phyloP scores from a whole-genome alignment of 2,888 invertebrate genomes.

The Rutpela maculata region DNA sequence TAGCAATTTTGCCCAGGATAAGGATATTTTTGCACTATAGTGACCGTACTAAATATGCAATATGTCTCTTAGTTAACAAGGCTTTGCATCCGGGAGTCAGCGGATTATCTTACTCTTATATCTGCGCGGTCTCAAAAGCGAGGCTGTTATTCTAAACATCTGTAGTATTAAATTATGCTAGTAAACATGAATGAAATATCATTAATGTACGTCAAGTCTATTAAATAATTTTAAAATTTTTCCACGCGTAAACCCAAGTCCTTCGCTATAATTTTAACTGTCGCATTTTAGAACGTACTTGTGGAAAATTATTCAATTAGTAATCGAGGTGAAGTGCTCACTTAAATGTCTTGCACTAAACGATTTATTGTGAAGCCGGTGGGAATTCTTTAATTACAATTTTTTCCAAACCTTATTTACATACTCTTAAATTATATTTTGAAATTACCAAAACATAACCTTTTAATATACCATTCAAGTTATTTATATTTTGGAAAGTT shows the following conservation, averaged over 20 bases:
- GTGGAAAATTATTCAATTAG: background rate
- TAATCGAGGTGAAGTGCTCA: background rate
- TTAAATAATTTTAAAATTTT: background rate
- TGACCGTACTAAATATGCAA: too few species aligned
- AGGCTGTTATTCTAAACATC: too few species aligned
- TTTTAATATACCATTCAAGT: constrained; percentile 43
- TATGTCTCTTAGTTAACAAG: too few species aligned
- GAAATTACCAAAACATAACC: constrained; percentile 53
- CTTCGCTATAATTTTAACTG: constrained; percentile 22
- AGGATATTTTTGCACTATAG: too few species aligned
- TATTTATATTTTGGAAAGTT: constrained; percentile 55
- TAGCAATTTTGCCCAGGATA: too few species aligned
- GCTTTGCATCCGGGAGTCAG: too few species aligned
- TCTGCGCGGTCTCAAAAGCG: too few species aligned
- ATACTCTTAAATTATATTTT: constrained; percentile 45
- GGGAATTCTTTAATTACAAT: constrained; percentile 1
- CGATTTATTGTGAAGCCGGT: constrained; percentile 9
- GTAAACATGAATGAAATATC: too few species aligned
- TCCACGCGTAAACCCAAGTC: background rate
- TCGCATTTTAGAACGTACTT: background rate
- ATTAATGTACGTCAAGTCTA: too few species aligned
- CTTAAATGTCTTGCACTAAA: background rate
- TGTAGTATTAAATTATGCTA: too few species aligned
- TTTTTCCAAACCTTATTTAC: constrained; percentile 16
- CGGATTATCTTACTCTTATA: too few species aligned